Base-by-base conservation (phyloP, 2,113 vertebrate genomes). In the Stercorarius parasiticus region DNA sequence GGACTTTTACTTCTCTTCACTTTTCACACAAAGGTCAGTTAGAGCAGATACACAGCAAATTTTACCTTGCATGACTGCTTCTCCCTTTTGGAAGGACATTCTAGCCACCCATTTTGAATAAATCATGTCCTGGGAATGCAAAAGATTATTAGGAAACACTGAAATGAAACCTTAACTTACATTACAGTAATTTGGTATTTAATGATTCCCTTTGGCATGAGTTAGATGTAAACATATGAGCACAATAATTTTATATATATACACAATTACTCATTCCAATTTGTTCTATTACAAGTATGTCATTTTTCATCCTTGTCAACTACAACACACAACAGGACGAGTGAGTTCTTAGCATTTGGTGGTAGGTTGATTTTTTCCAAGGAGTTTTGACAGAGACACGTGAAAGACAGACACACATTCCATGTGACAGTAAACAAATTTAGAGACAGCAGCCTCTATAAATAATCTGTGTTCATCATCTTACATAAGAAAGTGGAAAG, bases 401-500 rank as follows among this genome's bases (percentile, higher is more conserved):
- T 90, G 94, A 92, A 81, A 88, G 71, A 59, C 49, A 92, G 76
- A 84, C 80, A 79, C 53, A 62, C 40, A 84, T 43, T 94, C 90
- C 93, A 97, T 90, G 93, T 96, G 95, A 95, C 94, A 93, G 79
- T 73, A 93, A 96, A 92, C 49, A 92, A 93, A 95, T 90, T 78
- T 88, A 95, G 88, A 95, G 64, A 80, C 50, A 96, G 72, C 61
- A 70, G 80, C 40, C 55, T 96, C 96, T 90, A 95, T 92, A 92
- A 96, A 92, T 96, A 96, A 91, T 67, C 77, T 90, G 22, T 97
- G 66, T 73, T 90, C 94, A 93, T 95, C 59, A 67, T 93, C 92
- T 95, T 97, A 96, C 49, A 81, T 95, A 97, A 97, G 82, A 65
- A 95, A 94, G 53, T 95, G 52, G 88, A 97, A 94, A 55, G 70